Percentiles rank a stretch among this genome's conserved stretches.
These are phyloP conservation scores for Sebastes vulpes DNA, from an alignment of 2,797 vertebrate species.

Conservation along the genomic window DNA sequence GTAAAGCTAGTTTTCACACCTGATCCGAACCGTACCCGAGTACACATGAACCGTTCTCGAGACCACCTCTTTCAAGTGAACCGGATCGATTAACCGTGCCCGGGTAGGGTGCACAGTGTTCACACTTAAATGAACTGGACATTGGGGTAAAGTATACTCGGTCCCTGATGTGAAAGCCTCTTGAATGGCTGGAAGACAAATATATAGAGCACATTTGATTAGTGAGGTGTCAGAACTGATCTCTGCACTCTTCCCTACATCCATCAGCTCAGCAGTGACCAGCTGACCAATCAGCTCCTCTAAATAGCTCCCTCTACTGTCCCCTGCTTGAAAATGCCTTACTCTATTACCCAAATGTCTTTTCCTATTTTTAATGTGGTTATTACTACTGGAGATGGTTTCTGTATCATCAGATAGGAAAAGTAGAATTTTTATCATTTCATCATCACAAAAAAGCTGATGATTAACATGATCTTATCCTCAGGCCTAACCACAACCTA, in stretches of 20 bases:
- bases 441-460: not conserved
- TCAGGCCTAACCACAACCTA: not conserved
- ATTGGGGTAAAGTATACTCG: no score
- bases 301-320: conserved; percentile 19
- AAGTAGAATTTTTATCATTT: not conserved
- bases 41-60: no score
- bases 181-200: not conserved
- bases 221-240: not conserved
- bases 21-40: no score
- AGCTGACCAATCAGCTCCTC: conserved; percentile 6
- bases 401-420: not conserved
- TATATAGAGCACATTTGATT: not conserved
- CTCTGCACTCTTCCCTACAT: not conserved
- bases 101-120: no score
- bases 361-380: not conserved
- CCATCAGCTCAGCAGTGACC: conserved; percentile 2
- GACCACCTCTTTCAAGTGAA: no score
- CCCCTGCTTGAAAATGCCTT: not conserved
- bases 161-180: no score
- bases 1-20: no score
- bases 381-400: not conserved
- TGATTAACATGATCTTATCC: not conserved
- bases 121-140: no score
- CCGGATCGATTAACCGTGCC: no score
- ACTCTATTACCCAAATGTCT: not conserved